Evolutionary conservation across 2,888 invertebrate species (phyloP), one percentile per base, ranked within the genome.

Genomic region (Euzetes globulus): DNA sequence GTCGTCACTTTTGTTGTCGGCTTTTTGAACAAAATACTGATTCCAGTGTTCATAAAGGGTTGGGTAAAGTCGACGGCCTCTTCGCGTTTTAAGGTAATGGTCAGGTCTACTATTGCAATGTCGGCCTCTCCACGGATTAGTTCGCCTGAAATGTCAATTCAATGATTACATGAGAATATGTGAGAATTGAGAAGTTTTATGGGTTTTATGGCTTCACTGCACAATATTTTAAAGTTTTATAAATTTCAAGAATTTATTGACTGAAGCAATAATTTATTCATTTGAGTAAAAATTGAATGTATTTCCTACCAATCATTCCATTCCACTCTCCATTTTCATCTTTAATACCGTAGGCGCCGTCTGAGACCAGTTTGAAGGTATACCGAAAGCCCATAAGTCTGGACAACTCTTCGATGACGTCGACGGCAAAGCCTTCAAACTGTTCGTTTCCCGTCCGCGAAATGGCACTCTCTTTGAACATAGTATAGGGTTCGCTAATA

Each of bases 21-120:
- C 80, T 92, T 92, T 80, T 89, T 90, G 83, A 90, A 95, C 37
- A 95, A 83, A 80, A 97, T 95, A 68, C 91, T 91, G 79, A 94
- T 95, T 52, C 92, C 91, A 11, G 78, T 78, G 79, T 85, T 85
- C 82, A 87, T 85, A 80, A 86, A 86, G 17, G 78, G 78, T 25
- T 74, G 71, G 9, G 79, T 77, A 79, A 86, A 87, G 80, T 86
- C 86, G 17, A 86, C 84, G 19, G 84, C 85, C 77, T 84, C 82
- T 76, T 86, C 85, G 63, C 86, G 80, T 58, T 83, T 81, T 78
- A 83, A 85, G 76, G 83, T 86, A 75, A 86, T 86, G 33, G 86
- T 86, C 75, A 87, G 80, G n/a, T 86, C 85, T 5, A 85, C 86
- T 3, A 87, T 84, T 3, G 85, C 85, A 79, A 87, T 81, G 78